Conservation (phyloP, 2,888 invertebrate genomes). For the Acleris cristana region DNA sequence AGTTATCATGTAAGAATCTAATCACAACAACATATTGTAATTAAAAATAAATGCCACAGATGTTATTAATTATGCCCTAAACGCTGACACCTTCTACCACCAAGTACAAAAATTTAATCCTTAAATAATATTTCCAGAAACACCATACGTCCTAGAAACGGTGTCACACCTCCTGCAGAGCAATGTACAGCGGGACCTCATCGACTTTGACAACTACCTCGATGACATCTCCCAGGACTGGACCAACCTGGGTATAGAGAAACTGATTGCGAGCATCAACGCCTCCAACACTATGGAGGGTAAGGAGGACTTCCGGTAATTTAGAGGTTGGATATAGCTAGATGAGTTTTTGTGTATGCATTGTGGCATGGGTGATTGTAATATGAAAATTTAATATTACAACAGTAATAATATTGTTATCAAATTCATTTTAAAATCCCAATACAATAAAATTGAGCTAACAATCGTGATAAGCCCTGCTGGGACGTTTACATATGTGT, state of each 20-base stretch:
- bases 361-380: not conserved
- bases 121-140: slow-evolving; percentile 53
- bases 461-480: no score
- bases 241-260: slow-evolving; percentile 87
- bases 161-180: slow-evolving; percentile 89
- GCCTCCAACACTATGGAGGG: slow-evolving; percentile 51
- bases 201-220: slow-evolving; percentile 98
- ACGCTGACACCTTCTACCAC: no score
- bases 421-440: no score
- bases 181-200: slow-evolving; percentile 89
- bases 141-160: slow-evolving; percentile 82
- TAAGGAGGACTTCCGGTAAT: slow-evolving; percentile 44
- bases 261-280: slow-evolving; percentile 67
- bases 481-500: no score
- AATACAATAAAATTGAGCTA: no score
- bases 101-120: no score
- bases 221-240: slow-evolving; percentile 96
- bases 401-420: no score
- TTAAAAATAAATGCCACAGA: no score
- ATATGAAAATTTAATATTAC: no score
- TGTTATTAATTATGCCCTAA: no score
- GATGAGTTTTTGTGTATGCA: not conserved
- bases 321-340: not conserved
- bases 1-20: no score
- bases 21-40: no score